These are phyloP conservation scores for Allolobophora icterica DNA, from an alignment of 2,888 invertebrate species.

Conservation along the genomic window DNA sequence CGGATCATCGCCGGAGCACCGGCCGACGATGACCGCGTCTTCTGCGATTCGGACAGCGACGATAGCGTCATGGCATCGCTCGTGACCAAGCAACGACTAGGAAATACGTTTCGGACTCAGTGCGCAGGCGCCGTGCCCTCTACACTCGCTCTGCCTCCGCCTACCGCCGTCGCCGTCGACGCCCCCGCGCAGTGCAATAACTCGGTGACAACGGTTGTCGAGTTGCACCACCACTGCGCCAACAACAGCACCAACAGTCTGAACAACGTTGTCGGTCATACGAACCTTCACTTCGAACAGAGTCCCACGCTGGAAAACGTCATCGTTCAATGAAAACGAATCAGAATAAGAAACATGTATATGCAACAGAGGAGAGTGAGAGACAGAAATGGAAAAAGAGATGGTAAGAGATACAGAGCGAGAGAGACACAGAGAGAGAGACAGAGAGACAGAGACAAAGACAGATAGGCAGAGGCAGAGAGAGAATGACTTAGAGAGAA, in stretches of 20 bases:
- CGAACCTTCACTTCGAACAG: constrained; percentile 11
- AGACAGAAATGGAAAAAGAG: neutral
- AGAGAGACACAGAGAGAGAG: neutral
- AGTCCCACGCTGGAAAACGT: constrained; percentile 14
- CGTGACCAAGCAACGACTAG: neutral
- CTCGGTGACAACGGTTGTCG: constrained; percentile 20
- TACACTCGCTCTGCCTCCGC: neutral
- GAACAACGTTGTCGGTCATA: constrained; percentile 6
- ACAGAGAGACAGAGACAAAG: neutral
- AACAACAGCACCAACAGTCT: neutral
- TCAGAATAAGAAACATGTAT: too few relatives aligned
- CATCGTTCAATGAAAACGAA: neutral
- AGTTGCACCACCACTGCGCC: neutral
- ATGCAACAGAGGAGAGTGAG: neutral
- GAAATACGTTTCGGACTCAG: neutral
- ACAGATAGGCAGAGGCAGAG: neutral
- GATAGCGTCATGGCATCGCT: constrained; percentile 27
- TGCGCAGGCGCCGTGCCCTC: neutral
- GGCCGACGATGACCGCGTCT: neutral
- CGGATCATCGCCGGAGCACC: neutral
- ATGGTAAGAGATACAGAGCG: neutral
- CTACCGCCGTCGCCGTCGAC: neutral
- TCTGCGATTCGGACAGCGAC: constrained; percentile 30
- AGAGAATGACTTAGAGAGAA: neutral
- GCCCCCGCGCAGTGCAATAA: neutral